Evolutionary conservation across 2,888 invertebrate genomes (phyloP), one percentile per base, ranked within the genome.

Genomic region (Tipula helvola): DNA sequence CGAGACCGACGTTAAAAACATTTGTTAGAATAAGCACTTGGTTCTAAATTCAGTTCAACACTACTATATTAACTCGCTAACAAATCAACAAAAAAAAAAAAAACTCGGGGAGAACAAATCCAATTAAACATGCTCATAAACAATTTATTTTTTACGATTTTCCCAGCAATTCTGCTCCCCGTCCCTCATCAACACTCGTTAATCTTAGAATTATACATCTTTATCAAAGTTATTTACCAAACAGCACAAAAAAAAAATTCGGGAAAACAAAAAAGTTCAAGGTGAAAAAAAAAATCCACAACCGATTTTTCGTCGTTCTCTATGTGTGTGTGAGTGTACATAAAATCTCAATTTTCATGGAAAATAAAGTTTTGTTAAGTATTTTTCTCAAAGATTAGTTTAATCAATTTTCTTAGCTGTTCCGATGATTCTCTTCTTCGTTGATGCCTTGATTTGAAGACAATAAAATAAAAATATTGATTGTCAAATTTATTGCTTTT

Each of bases 361-460:
- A 71, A 71, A 71, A 71, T 28, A 71, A 71, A 71, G 28, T 71
- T 71, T 71, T 71, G 71, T 28, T 10, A 71, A 71, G 71, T 71
- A 71, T 71, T 71, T 71, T 71, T 71, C 71, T 71, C 71, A 71
- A 71, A 71, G 71, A 71, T 71, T 71, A 71, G 71, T 71, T 71
- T 71, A 71, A 71, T 71, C 71, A 71, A 71, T 71, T 71, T 71
- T 71, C 71, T 71, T 71, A 28, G 71, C 71, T 71, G 28, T 71
- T 71, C 71, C 71, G 28, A 71, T 8, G 3, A 28, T 28, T 71
- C 13, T 28, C 28, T 18, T 71, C 71, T 71, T 28, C n/a, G 28
- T 71, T 28, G 2, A 39, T 39, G 28, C 28, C 28, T 28, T 28
- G 28, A 28, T 28, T 28, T 28, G 28, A 71, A 71, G 71, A 71